Percentiles rank a stretch among this genome's conserved stretches.
These are phyloP conservation scores for Nautilus pompilius DNA, from an alignment of 1,140 invertebrate species.

Conservation along the genomic window DNA sequence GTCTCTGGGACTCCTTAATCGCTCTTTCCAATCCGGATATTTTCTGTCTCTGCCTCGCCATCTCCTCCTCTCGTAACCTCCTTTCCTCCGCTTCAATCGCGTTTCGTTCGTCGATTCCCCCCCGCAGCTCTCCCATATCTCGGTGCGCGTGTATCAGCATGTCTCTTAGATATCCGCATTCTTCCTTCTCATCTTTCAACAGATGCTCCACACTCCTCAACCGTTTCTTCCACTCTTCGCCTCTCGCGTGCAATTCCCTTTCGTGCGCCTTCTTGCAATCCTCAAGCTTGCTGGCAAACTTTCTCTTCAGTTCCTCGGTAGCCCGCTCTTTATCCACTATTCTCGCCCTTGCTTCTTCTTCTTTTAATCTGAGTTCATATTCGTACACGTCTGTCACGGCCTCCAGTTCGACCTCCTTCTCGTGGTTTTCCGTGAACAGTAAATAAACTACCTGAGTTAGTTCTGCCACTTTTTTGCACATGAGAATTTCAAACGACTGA, in stretches of 20 bases:
- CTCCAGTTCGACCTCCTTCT: slow-evolving; percentile 53
- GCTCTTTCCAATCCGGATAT: slow-evolving; percentile 27
- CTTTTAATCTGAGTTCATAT: slow-evolving; percentile 38
- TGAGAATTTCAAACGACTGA: no score
- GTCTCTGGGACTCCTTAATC: slow-evolving; percentile 24
- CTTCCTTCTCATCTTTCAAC: slow-evolving; percentile 39
- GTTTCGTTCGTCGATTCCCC: slow-evolving; percentile 32
- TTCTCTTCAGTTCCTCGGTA: background rate
- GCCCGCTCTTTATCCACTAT: slow-evolving; percentile 27
- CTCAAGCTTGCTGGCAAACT: slow-evolving; percentile 15
- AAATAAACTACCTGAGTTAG: slow-evolving; percentile 54
- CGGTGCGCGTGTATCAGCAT: slow-evolving; percentile 46
- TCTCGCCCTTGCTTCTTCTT: slow-evolving; percentile 34
- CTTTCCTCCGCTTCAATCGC: slow-evolving; percentile 33
- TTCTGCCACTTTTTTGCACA: slow-evolving; percentile 55
- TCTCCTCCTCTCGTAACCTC: slow-evolving; percentile 31
- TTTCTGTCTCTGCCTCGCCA: slow-evolving; percentile 30
- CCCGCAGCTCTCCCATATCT: slow-evolving; percentile 46
- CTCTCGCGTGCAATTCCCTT: slow-evolving; percentile 21
- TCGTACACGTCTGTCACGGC: slow-evolving; percentile 48
- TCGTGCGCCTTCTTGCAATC: slow-evolving; percentile 16
- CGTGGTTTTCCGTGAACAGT: slow-evolving; percentile 52
- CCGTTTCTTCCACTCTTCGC: slow-evolving; percentile 33
- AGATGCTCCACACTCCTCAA: slow-evolving; percentile 27
- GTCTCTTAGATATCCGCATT: slow-evolving; percentile 46